Conservation (phyloP, 2,113 vertebrate species). For the Mesitornis unicolor region DNA sequence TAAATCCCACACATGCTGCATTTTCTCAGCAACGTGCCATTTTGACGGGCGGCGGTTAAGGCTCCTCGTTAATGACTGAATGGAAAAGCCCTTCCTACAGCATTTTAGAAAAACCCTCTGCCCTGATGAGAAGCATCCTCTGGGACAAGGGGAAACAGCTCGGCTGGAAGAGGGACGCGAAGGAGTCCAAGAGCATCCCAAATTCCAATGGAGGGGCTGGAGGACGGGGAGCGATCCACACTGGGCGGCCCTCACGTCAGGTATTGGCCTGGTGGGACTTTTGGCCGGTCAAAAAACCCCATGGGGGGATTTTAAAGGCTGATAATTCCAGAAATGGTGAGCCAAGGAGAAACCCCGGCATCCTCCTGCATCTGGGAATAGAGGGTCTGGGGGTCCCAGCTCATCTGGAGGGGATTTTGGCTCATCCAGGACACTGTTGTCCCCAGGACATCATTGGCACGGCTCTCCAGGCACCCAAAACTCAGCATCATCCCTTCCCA, state of each 20-base stretch:
- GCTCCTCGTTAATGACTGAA: background rate
- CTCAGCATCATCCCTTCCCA: no score
- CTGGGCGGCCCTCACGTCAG: background rate
- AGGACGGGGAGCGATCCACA: rapidly evolving
- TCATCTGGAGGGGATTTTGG: no score
- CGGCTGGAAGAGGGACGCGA: rapidly evolving
- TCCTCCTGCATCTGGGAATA: no score
- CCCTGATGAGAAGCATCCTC: background rate
- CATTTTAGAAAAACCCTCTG: background rate
- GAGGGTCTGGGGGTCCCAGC: no score
- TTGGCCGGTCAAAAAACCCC: background rate
- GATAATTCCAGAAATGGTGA: background rate
- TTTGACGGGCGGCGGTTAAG: rapidly evolving
- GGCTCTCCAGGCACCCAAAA: background rate
- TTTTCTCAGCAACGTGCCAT: background rate
- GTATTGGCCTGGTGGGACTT: background rate
- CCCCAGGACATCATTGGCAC: background rate
- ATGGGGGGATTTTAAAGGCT: background rate
- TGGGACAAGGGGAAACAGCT: rapidly evolving
- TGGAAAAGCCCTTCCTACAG: background rate
- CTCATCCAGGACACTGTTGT: no score
- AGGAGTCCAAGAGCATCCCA: no score
- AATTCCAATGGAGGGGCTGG: background rate
- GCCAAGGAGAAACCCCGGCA: background rate
- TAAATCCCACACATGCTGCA: background rate